Evolutionary conservation across 2,888 invertebrate genomes (phyloP).

Genomic region (Seira ritae): DNA sequence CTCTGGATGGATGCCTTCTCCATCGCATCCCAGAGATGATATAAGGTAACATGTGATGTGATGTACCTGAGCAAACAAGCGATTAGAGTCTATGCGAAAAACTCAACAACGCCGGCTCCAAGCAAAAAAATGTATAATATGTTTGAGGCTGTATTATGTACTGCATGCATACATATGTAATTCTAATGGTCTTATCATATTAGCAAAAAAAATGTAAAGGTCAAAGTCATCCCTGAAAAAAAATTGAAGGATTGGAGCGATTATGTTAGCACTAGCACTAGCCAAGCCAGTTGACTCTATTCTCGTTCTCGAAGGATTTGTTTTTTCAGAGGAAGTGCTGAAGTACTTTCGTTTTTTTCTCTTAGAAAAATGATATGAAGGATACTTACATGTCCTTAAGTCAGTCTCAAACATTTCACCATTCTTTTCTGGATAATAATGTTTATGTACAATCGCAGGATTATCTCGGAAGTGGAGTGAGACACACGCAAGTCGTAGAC

Average conservation of each 20-base stretch:
- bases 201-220: slow-evolving; percentile 2
- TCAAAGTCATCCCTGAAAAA: not conserved
- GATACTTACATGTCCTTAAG: slow-evolving; percentile 61
- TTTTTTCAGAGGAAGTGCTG: too few relatives aligned
- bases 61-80: slow-evolving; percentile 26
- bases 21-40: not conserved
- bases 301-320: too few relatives aligned
- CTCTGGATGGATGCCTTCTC: slow-evolving; percentile 36
- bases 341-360: too few relatives aligned
- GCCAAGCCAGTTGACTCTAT: too few relatives aligned
- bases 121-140: not conserved
- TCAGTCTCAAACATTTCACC: slow-evolving; percentile 71
- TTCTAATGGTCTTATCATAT: not conserved
- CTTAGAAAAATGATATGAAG: too few relatives aligned
- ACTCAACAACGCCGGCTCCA: slow-evolving; percentile 16
- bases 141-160: not conserved
- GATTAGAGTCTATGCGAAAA: too few relatives aligned
- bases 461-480: too few relatives aligned
- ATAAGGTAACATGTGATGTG: slow-evolving; percentile 46
- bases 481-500: too few relatives aligned
- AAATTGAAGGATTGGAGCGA: too few relatives aligned
- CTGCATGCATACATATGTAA: not conserved
- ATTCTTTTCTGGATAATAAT: slow-evolving; percentile 60
- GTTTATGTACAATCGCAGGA: slow-evolving; percentile 6
- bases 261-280: too few relatives aligned